Conservation (phyloP, 2,797 vertebrate species). For the Clarias platycephalus region DNA sequence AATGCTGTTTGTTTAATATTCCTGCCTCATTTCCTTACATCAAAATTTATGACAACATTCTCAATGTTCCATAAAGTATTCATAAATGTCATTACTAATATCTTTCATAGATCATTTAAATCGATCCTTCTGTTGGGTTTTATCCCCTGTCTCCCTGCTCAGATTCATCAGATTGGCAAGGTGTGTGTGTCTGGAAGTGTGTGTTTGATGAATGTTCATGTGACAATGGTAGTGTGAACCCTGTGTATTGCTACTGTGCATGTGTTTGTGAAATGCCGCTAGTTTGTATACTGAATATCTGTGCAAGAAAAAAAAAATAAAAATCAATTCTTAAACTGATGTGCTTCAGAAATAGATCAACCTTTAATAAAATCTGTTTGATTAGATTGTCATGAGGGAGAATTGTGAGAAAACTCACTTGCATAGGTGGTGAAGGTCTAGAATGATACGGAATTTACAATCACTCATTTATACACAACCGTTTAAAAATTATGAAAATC, state of each 20-base stretch:
- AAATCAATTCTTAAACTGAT: neutral
- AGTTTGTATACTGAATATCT: neutral
- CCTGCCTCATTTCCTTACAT: conserved; percentile 80
- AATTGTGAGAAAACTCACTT: neutral
- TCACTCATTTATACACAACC: neutral
- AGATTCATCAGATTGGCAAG: conserved; percentile 64
- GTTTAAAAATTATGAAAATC: neutral
- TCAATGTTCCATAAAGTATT: conserved; percentile 82
- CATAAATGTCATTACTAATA: conserved; percentile 86
- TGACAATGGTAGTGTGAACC: conserved; percentile 19
- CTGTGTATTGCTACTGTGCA: neutral
- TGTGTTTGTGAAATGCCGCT: conserved; percentile 9
- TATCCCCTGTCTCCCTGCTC: conserved; percentile 64
- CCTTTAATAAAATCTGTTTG: neutral
- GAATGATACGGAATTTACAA: conserved; percentile 3
- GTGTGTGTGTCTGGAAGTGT: conserved; percentile 13
- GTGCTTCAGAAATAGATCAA: neutral
- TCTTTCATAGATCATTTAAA: conserved; percentile 83
- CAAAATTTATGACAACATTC: conserved; percentile 82
- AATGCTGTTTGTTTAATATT: conserved; percentile 85
- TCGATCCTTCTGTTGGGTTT: conserved; percentile 79
- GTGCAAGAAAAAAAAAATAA: neutral
- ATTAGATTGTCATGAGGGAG: neutral
- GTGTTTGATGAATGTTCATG: conserved; percentile 27
- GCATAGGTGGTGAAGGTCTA: neutral